Evolutionary conservation across 2,113 vertebrate genomes (phyloP), one percentile per base, ranked within the genome.

Genomic region (Brachyistius frenatus): DNA sequence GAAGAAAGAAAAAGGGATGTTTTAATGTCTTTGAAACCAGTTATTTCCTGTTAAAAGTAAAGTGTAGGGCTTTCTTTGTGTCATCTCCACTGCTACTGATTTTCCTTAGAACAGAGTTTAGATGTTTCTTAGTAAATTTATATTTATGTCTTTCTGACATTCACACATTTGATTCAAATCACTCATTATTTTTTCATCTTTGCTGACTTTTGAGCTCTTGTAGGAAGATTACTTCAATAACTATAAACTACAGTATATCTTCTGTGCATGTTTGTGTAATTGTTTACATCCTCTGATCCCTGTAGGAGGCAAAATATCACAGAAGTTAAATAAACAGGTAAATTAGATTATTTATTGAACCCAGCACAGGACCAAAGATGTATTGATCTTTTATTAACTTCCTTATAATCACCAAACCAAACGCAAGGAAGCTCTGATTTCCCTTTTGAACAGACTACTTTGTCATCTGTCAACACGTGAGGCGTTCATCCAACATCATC

Each of bases 1-100:
- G 66, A 98, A 98, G 93, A 97, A 98, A 90, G 87, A 91, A 23
- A 94, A 86, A 13, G 94, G 95, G 16, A 81, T 98, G 80, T 98
- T 98, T 88, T 98, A 85, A 94, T 57, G 2, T 53, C 7, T 44
- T 30, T 3, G 23, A 23, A 23, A 41, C 14, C 53, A 68, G 47
- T 16, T 35, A 33, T 16, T 53, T 3, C 5, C 23, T 23, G 23
- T 23, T 23, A 23, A 23, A 23, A 23, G 23, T 23, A 41, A 46
- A 62, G 15, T 2, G 23, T 1, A 46, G 2, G 1, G n/a, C 0
- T 35, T 2, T 52, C 44, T 74, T 31, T 64, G 14, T 14, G 9
- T 61, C 8, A 37, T 37, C 37, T 37, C 41, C 4, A 9, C 41
- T 37, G n/a, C 50, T 56, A 37, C 32, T 47, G 3, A 35, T 23